These are phyloP conservation scores for Lichenostomus cassidix DNA, from an alignment of 2,113 vertebrate species.

Conservation along the genomic window DNA sequence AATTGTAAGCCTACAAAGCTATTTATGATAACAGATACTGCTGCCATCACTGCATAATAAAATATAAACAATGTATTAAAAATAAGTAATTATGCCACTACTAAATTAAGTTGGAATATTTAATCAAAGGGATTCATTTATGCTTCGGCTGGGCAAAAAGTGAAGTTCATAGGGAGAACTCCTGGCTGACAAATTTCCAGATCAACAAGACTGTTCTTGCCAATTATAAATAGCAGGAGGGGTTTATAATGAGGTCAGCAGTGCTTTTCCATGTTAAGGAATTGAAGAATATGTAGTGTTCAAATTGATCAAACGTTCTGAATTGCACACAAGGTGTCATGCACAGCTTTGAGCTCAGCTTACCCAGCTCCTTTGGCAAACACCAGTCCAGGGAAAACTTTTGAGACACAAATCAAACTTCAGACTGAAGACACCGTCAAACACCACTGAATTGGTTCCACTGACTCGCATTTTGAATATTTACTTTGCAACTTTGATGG, in stretches of 20 bases:
- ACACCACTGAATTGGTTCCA: not conserved
- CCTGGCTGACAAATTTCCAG: not conserved
- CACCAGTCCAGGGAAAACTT: not conserved
- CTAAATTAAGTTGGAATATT: conserved; percentile 28
- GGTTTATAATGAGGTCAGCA: conserved; percentile 2
- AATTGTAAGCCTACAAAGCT: conserved; percentile 51
- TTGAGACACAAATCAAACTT: not conserved
- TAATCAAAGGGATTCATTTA: conserved; percentile 23
- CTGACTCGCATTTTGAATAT: not conserved
- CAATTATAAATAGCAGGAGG: not conserved
- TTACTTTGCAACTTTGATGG: not conserved
- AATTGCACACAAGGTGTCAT: not conserved
- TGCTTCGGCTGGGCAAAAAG: not conserved
- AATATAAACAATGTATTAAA: conserved; percentile 56
- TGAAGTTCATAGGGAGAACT: not conserved
- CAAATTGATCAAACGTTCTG: not conserved
- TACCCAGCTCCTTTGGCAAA: not conserved
- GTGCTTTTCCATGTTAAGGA: not conserved
- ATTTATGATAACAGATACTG: conserved; percentile 43
- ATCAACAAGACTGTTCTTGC: not conserved
- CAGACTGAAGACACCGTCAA: not conserved
- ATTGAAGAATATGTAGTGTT: not conserved
- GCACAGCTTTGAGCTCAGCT: not conserved
- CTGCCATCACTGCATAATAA: conserved; percentile 62
- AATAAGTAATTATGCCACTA: conserved; percentile 11